Conservation (phyloP, 2,797 vertebrate genomes). For the Heterohyrax brucei region DNA sequence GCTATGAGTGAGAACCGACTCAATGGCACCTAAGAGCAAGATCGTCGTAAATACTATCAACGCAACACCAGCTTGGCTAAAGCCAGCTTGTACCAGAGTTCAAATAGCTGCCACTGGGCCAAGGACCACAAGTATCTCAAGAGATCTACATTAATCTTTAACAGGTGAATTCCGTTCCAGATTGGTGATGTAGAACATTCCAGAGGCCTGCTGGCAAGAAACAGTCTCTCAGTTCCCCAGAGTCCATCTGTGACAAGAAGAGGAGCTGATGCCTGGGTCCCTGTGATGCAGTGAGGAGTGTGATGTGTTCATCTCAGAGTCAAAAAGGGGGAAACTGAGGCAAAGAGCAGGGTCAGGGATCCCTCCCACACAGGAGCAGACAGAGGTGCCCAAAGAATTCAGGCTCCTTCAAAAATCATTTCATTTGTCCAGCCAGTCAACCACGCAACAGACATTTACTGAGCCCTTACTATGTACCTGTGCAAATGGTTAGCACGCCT, state of each 20-base stretch:
- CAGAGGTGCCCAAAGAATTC: background rate
- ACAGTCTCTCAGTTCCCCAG: background rate
- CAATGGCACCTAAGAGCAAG: no score
- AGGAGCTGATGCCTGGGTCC: background rate
- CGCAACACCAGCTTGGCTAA: background rate
- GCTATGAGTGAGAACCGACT: no score
- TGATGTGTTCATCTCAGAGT: background rate
- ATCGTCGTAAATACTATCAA: background rate
- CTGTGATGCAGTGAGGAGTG: background rate
- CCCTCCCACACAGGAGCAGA: background rate
- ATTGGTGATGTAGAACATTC: constrained; percentile 53
- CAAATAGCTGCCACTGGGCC: background rate
- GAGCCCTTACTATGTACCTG: background rate
- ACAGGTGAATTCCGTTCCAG: constrained; percentile 65
- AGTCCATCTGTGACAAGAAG: background rate
- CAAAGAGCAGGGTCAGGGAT: background rate
- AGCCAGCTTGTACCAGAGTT: background rate
- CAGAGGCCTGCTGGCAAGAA: constrained; percentile 17
- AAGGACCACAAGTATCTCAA: constrained; percentile 20
- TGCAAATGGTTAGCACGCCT: background rate
- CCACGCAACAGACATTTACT: background rate
- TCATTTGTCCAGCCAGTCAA: background rate
- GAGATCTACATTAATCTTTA: constrained; percentile 84
- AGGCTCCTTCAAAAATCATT: background rate
- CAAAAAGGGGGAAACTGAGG: background rate